Evolutionary conservation across 1,140 invertebrate species (phyloP).

Genomic region (Zaprionus inermis): DNA sequence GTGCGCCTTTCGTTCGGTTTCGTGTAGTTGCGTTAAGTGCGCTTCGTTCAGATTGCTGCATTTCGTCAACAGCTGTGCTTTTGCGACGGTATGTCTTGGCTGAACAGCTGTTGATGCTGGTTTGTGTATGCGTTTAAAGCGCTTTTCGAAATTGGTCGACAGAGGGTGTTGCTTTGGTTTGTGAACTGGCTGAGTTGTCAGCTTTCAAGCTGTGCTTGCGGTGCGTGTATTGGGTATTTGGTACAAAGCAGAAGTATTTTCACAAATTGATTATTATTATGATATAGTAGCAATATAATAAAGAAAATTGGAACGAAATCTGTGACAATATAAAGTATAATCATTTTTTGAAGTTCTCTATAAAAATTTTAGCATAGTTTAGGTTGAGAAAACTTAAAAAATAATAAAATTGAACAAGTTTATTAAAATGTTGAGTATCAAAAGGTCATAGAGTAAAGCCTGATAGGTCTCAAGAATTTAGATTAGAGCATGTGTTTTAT

Average conservation of each 20-base stretch:
- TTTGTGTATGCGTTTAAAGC: background rate
- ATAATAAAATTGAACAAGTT: no score
- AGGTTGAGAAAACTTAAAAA: no score
- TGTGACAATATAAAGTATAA: no score
- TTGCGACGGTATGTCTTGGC: background rate
- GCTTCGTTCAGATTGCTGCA: background rate
- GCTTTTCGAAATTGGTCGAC: background rate
- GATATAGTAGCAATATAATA: no score
- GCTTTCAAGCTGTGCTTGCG: background rate
- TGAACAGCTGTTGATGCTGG: background rate
- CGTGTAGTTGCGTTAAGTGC: background rate
- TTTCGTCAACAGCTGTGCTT: background rate
- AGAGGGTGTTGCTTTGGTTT: background rate
- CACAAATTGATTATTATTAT: background rate
- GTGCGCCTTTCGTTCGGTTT: slow-evolving; percentile 18
- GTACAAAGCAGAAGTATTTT: slow-evolving; percentile 1
- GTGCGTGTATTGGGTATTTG: slow-evolving; percentile 44
- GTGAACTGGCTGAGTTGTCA: background rate
- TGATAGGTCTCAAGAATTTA: no score
- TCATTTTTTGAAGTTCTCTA: no score
- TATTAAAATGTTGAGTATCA: no score
- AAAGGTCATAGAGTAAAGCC: no score
- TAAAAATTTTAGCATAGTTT: no score
- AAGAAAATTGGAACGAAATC: no score
- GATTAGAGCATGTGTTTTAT: no score